A percentile compares a stretch with the other conserved stretches of the same genome.
phyloP scores from a whole-genome alignment of 2,797 vertebrate genomes.

The Coluber constrictor region DNA sequence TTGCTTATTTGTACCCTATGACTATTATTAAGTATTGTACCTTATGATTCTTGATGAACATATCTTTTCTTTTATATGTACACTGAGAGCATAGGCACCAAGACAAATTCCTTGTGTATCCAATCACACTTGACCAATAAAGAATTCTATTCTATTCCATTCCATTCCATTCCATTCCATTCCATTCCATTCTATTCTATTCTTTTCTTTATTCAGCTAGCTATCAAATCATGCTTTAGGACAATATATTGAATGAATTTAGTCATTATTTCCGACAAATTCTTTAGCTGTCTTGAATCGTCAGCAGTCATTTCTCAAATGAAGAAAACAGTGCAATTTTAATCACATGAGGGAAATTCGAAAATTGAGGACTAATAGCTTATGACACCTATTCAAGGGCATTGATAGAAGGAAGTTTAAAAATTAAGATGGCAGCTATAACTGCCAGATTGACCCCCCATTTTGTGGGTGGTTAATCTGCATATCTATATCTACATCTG shows the following conservation, averaged over 20 bases:
- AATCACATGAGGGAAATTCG: background rate
- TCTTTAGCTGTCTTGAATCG: background rate
- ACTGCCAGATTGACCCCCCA: background rate
- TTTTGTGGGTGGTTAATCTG: too few relatives aligned
- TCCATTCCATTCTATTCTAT: too few relatives aligned
- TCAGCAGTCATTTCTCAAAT: background rate
- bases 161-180: too few relatives aligned
- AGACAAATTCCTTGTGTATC: too few relatives aligned
- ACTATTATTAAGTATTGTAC: too few relatives aligned
- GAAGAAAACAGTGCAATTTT: background rate
- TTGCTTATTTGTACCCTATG: too few relatives aligned
- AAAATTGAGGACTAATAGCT: background rate
- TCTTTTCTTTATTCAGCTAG: background rate
- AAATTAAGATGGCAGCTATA: background rate
- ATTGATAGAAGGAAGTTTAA: background rate
- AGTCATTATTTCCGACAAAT: background rate
- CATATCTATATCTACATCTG: background rate
- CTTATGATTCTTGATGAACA: too few relatives aligned
- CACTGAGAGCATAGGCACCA: too few relatives aligned
- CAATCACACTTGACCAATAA: too few relatives aligned
- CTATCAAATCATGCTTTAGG: background rate
- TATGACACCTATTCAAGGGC: background rate
- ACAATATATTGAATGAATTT: background rate
- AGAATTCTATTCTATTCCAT: too few relatives aligned
- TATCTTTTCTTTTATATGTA: too few relatives aligned